phyloP scores from a whole-genome alignment of 2,797 vertebrate species.

The Champsocephalus esox region DNA sequence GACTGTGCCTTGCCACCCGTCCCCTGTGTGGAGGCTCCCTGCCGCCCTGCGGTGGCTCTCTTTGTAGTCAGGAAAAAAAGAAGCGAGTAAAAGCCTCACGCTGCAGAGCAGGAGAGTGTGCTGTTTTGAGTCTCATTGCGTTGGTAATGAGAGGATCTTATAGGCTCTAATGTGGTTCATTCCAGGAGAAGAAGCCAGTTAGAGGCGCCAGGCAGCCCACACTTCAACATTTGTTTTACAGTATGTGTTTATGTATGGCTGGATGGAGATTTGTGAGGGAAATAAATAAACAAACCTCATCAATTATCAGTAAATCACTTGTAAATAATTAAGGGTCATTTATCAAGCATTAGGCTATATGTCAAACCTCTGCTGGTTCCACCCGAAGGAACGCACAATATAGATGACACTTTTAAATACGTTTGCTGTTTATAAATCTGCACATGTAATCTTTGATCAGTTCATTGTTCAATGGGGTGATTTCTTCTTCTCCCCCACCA shows the following conservation, averaged over 20 bases:
- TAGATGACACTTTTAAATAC: background rate
- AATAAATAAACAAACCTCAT: background rate
- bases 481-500: background rate
- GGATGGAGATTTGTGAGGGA: background rate
- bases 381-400: no score
- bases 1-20: slow-evolving; percentile 33
- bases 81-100: slow-evolving; percentile 2
- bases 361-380: background rate
- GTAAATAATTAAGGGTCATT: background rate
- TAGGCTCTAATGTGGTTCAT: background rate
- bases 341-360: background rate
- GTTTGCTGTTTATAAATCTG: background rate
- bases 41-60: slow-evolving; percentile 32
- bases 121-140: slow-evolving; percentile 7
- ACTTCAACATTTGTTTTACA: background rate
- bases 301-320: background rate
- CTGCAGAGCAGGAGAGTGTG: background rate
- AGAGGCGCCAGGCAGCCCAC: slow-evolving; percentile 1
- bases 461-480: background rate
- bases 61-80: slow-evolving; percentile 44
- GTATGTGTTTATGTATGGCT: background rate
- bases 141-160: background rate
- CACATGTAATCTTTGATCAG: background rate
- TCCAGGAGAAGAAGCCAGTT: slow-evolving; percentile 3
- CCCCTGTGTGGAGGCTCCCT: slow-evolving; percentile 47